Evolutionary conservation across 2,797 vertebrate species (phyloP), one percentile per base, ranked within the genome.

Genomic region (Acanthurus leucopareius): DNA sequence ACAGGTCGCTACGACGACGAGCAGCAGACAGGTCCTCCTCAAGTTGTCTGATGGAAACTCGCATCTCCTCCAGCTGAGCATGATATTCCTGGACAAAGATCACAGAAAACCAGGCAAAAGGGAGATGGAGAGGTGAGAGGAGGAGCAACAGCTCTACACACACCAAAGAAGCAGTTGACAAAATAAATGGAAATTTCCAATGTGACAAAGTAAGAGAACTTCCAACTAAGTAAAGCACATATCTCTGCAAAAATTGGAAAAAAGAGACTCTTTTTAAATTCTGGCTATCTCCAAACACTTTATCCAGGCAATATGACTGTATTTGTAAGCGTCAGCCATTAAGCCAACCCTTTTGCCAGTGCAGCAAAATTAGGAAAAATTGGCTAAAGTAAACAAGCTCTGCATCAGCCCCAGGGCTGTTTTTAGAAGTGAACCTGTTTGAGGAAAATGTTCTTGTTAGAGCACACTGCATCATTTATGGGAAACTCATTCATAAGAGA

Each of bases 51-150:
- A 99, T 97, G 93, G 98, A 97, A 72, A 99, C 94, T 59, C 95
- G 96, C 98, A 99, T 99, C 85, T 99, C 98, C 84, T 99, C 98
- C 76, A 99, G 93, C 90, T 99, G 98, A 80, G 98, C 97, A 79
- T 99, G 98, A 90, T 98, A 99, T 79, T 99, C 98, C 98, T 99
- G 79, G 10, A 71, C 20, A 65, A 7, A 56, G 16, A 78, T 1
- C 62, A 74, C 13, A 63, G 17, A 63, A 45, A 48, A 32, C 28
- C 28, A 32, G 28, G 28, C 28, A 32, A 3, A 25, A 25, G 25
- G 25, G 3, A 25, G 25, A 53, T 56, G 35, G 35, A n/a, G 62
- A 22, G 13, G 11, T 16, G 45, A 38, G n/a, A 14, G 40, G 22
- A 52, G n/a, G 10, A 32, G 35, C 3, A 38, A 35, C 9, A 40